Base-by-base conservation (phyloP, 1,140 invertebrate species). In the Uloborus diversus region DNA sequence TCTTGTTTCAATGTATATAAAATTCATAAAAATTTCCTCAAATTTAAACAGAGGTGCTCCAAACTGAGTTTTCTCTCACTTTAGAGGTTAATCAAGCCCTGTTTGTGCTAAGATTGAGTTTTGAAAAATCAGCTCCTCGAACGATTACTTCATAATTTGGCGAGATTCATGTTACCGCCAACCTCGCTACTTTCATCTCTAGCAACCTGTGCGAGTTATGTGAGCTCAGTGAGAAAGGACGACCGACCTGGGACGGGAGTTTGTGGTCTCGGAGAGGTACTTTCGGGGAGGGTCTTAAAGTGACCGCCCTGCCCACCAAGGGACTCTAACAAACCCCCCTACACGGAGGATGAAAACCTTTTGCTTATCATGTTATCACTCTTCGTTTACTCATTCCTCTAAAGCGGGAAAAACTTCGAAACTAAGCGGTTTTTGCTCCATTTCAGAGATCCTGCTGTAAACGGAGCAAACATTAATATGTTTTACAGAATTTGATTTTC, bases 221-320 rank as follows among this genome's bases (percentile, higher is more conserved):
- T 49, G 57, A 20, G 37, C 27, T 35, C n/a, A 23, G 53, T n/a
- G 69, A 27, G 49, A 37, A 59, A 35, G 33, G 69, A 71, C 66
- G 51, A 56, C 49, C 66, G 51, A 56, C 66, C n/a, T 69, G 66
- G 66, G 66, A 71, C 53, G 53, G 32, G 53, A 71, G 68, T 61
- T 73, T 73, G 70, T 13, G 70, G 70, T 73, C 70, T 73, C 70
- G 37, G 35, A 61, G 70, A 56, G 35, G 42, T 37, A 62, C 70
- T 73, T 73, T 73, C 27, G 70, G 70, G 57, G 70, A 73, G 70
- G 70, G 59, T 33, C 70, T 61, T 61, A 33, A 62, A 73, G 57
- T 73, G 70, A 73, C 70, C 70, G 70, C 70, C 70, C 70, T 42
- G 57, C 56, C 56, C 70, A 62, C 70, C 9, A 47, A 57, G 57